These are phyloP conservation scores for Catharus bicknelli DNA, from an alignment of 2,113 vertebrate genomes.

Conservation along the genomic window DNA sequence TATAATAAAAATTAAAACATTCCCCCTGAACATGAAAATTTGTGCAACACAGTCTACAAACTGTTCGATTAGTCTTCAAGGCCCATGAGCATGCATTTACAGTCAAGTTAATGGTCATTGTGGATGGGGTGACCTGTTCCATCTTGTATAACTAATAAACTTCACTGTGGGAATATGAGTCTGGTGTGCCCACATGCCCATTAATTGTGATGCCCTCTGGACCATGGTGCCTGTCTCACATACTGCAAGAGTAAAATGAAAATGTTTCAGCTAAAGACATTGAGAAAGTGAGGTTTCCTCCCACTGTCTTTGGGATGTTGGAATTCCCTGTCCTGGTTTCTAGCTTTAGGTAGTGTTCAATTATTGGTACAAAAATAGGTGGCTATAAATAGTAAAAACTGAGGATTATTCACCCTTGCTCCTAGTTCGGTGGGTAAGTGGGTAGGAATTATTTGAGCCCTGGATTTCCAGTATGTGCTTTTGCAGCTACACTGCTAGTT, in stretches of 20 bases:
- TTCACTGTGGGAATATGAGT: not conserved
- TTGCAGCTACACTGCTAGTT: not conserved
- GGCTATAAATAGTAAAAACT: not conserved
- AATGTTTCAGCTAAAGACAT: not conserved
- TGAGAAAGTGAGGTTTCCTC: not conserved
- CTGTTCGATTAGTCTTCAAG: not conserved
- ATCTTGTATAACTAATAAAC: not conserved
- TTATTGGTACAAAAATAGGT: not conserved
- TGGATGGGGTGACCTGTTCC: not conserved
- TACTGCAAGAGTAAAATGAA: not conserved
- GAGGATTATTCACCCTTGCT: not conserved
- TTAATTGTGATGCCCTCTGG: not conserved
- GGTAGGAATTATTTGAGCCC: not conserved
- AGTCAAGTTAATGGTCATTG: not conserved
- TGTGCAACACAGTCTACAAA: not conserved
- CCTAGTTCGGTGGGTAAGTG: not conserved
- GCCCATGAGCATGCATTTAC: not conserved
- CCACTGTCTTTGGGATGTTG: not conserved
- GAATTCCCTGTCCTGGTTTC: not conserved
- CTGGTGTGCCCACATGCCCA: not conserved
- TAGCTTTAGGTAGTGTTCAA: not conserved
- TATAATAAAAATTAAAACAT: not conserved
- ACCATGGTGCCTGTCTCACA: not conserved
- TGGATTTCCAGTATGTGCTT: not conserved
- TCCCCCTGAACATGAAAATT: not conserved